These are phyloP conservation scores for Azemiops feae DNA, from an alignment of 2,113 vertebrate species.

Conservation along the genomic window DNA sequence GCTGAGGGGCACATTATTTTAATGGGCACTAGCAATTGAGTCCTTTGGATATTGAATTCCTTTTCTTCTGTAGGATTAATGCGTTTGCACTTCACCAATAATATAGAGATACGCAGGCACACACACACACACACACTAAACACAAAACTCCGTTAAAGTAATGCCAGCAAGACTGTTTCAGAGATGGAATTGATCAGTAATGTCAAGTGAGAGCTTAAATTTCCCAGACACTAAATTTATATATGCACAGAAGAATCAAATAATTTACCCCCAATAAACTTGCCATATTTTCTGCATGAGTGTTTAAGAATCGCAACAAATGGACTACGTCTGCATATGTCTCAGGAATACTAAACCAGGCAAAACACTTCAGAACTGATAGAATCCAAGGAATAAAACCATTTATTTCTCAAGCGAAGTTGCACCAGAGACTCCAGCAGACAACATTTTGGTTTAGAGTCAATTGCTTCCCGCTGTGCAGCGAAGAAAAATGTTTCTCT, in stretches of 20 bases:
- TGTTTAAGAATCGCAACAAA: neutral
- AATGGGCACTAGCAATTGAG: slow-evolving; percentile 5
- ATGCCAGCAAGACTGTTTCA: slow-evolving; percentile 31
- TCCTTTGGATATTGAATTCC: neutral
- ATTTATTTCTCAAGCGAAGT: neutral
- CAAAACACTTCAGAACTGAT: neutral
- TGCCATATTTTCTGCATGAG: neutral
- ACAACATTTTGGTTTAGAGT: neutral
- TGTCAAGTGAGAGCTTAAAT: slow-evolving; percentile 1
- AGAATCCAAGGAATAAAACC: neutral
- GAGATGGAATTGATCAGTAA: slow-evolving; percentile 40
- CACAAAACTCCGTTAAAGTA: slow-evolving; percentile 21
- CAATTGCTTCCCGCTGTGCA: neutral
- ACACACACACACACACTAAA: neutral
- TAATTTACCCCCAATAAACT: neutral
- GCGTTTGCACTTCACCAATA: neutral
- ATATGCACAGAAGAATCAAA: neutral
- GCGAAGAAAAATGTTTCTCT: no score
- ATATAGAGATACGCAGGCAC: neutral
- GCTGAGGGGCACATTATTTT: neutral
- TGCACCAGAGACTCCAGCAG: neutral
- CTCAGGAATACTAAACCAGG: slow-evolving; percentile 16
- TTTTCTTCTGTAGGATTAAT: neutral
- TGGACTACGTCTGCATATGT: neutral
- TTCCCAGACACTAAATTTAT: neutral